Base-by-base conservation (phyloP, 2,113 vertebrate species). In the Drymodes brunneopygia region DNA sequence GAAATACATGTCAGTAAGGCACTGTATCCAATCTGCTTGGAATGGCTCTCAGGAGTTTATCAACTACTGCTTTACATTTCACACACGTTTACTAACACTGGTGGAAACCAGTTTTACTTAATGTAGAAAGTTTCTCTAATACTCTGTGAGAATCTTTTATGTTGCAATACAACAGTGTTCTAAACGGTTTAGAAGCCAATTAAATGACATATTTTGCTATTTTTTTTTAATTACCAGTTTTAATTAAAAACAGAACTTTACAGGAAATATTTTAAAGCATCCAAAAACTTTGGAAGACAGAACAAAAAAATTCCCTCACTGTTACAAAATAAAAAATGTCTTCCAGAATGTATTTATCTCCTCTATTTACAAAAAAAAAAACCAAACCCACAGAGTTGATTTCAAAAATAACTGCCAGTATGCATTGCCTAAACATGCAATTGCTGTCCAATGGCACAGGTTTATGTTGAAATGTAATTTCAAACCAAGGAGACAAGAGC, bases 331-430 rank as follows among this genome's bases (percentile, higher is more conserved):
- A 62, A 73, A 77, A 42, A 38, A 45, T 4, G 3, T 28, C 56
- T 66, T 73, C 35, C 64, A 88, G 25, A 72, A 92, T n/a, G 44
- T 45, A 77, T 36, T 57, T 53, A 53, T 2, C 3, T 3, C 12
- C 22, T 38, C 54, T 42, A 69, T n/a, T 69, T 24, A 73, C 20
- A 65, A 65, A 60, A 38, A 38, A 69, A 73, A 64, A 47, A 1
- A 1, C 22, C n/a, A 47, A 1, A 1, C 22, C n/a, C 8, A 31
- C 2, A 3, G 14, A 15, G 5, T 23, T 27, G 14, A 88, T n/a
- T 67, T 82, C 6, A 86, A n/a, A 89, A 86, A 27, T 25, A 86
- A 72, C 7, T 62, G 20, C 28, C 42, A 45, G 25, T 48, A 60
- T 24, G 17, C 23, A 40, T 16, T 75, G 40, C 56, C 58, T 91